phyloP scores from a whole-genome alignment of 1,140 invertebrate species.

The Drosophila punjabiensis region DNA sequence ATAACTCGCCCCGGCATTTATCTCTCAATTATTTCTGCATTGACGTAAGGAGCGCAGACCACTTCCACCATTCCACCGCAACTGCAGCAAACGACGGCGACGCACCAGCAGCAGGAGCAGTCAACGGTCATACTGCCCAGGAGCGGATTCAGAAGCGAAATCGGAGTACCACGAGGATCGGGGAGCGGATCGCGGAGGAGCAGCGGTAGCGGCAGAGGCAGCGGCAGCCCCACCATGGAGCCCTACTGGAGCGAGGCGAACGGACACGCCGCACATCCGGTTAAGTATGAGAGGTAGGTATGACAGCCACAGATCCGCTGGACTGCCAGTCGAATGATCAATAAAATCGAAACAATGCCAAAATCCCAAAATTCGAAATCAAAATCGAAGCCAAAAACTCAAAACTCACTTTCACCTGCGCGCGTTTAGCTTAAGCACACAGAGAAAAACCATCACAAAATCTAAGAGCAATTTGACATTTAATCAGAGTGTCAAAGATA shows the following conservation, averaged over 20 bases:
- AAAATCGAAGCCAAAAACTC: constrained; percentile 32
- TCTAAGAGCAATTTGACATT: neutral
- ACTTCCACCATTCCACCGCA: constrained; percentile 80
- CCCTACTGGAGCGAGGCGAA: constrained; percentile 84
- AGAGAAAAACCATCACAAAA: constrained; percentile 40
- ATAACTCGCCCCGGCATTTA: constrained; percentile 66
- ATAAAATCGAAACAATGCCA: constrained; percentile 26
- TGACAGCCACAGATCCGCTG: constrained; percentile 31
- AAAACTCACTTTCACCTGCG: constrained; percentile 72
- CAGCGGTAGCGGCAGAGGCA: constrained; percentile 4
- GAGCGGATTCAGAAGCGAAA: constrained; percentile 14
- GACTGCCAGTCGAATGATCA: constrained; percentile 21
- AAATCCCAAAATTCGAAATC: constrained; percentile 11
- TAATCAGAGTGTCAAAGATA: neutral
- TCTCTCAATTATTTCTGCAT: constrained; percentile 49
- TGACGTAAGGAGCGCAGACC: constrained; percentile 58
- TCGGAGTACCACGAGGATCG: constrained; percentile 24
- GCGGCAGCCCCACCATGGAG: constrained; percentile 67
- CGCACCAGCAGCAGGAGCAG: constrained; percentile 53
- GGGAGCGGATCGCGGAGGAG: constrained; percentile 38
- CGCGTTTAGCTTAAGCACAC: constrained; percentile 66
- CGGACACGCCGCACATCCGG: constrained; percentile 84
- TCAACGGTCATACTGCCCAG: constrained; percentile 31
- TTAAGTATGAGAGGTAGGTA: constrained; percentile 85
- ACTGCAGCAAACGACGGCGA: constrained; percentile 64